Percentiles rank a stretch among this genome's conserved stretches.
Conservation (phyloP, 2,888 invertebrate species). For the Caenorhabditis japonica region DNA sequence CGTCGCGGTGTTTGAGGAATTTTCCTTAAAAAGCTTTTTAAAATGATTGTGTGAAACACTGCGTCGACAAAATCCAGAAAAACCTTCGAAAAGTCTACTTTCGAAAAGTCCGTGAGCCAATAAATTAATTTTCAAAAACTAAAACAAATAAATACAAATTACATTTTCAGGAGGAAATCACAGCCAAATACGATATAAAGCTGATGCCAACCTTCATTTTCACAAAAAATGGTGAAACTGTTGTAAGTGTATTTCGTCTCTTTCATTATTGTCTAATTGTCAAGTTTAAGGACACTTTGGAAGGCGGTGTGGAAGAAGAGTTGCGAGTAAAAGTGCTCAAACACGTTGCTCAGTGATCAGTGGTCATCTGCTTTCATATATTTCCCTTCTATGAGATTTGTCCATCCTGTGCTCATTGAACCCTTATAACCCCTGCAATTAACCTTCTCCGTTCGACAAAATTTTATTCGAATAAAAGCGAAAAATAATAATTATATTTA, state of each 20-base stretch:
- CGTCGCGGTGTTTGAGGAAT: no score
- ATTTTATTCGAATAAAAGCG: slow-evolving; percentile 27
- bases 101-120: no score
- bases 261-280: slow-evolving; percentile 4
- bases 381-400: no score
- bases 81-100: no score
- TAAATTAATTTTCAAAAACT: no score
- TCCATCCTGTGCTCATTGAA: slow-evolving; percentile 28
- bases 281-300: slow-evolving; percentile 62
- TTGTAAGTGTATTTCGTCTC: slow-evolving; percentile 60
- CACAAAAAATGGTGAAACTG: slow-evolving; percentile 68
- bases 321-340: slow-evolving; percentile 46
- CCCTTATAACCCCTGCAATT: slow-evolving; percentile 31
- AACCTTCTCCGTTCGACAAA: slow-evolving; percentile 40
- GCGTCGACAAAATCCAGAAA: no score
- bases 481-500: slow-evolving; percentile 35
- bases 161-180: slow-evolving; percentile 68
- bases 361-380: slow-evolving; percentile 31
- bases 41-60: no score
- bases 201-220: slow-evolving; percentile 77
- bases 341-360: slow-evolving; percentile 40
- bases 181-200: slow-evolving; percentile 68
- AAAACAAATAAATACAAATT: no score
- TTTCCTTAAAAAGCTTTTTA: no score
- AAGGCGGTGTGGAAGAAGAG: slow-evolving; percentile 71